phyloP scores from a whole-genome alignment of 2,113 vertebrate genomes.

The Pachypanchax playfairii region DNA sequence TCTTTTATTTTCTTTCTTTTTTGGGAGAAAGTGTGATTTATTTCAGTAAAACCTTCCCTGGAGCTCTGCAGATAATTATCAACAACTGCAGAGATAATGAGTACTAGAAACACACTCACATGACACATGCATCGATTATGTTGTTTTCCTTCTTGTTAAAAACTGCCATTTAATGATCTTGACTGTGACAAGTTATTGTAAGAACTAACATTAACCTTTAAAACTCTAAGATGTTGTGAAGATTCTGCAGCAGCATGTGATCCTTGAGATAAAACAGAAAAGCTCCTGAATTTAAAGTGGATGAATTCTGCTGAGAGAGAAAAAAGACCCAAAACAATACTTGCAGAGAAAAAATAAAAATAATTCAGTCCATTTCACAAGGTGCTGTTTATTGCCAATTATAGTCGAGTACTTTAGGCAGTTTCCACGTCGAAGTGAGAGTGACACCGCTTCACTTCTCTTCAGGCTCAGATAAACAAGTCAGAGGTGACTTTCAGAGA shows the following conservation, averaged over 20 bases:
- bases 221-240: conserved; percentile 11
- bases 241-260: conserved; percentile 21
- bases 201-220: conserved; percentile 2
- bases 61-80: conserved; percentile 32
- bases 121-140: neutral
- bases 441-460: conserved; percentile 50
- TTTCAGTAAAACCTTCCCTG: conserved; percentile 10
- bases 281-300: conserved; percentile 22
- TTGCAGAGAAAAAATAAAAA: conserved; percentile 45
- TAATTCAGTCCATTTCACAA: conserved; percentile 56
- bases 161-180: conserved; percentile 20
- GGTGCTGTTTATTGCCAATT: conserved; percentile 71
- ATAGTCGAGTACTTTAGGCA: conserved; percentile 66
- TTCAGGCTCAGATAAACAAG: conserved; percentile 32
- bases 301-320: conserved; percentile 42
- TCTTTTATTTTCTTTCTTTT: too few relatives aligned
- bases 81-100: conserved; percentile 30
- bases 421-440: conserved; percentile 39
- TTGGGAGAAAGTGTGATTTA: neutral
- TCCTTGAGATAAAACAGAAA: conserved; percentile 44
- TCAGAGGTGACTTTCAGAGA: conserved; percentile 32
- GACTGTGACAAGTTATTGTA: neutral
- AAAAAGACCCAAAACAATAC: conserved; percentile 38
- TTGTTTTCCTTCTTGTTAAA: neutral
- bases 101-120: neutral